phyloP scores from a whole-genome alignment of 2,113 vertebrate genomes.

The Chascanopsetta lugubris region DNA sequence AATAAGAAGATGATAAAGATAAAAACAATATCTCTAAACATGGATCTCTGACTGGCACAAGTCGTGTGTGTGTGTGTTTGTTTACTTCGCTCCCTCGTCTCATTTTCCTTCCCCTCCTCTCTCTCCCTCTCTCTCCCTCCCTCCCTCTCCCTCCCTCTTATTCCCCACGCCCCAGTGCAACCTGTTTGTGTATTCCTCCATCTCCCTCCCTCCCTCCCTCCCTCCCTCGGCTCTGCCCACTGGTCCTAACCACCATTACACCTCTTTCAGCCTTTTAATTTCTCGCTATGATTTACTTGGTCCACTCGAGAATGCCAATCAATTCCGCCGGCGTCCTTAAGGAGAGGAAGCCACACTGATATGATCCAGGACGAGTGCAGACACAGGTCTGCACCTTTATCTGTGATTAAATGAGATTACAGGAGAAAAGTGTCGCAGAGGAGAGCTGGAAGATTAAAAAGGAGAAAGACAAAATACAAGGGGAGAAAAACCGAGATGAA shows the following conservation, averaged over 20 bases:
- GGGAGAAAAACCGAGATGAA: background rate
- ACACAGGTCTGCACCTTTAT: constrained; percentile 13
- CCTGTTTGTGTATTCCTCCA: constrained; percentile 77
- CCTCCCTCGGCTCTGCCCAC: constrained; percentile 35
- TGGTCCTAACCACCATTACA: constrained; percentile 56
- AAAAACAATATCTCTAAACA: background rate
- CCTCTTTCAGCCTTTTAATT: constrained; percentile 58
- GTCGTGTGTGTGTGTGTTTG: constrained; percentile 28
- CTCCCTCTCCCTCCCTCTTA: constrained; percentile 26
- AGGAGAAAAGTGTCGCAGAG: background rate
- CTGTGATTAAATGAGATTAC: constrained; percentile 15
- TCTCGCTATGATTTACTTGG: constrained; percentile 54
- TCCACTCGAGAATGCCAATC: constrained; percentile 61
- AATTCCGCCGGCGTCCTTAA: constrained; percentile 36
- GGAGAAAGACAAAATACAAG: background rate
- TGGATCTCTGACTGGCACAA: constrained; percentile 13
- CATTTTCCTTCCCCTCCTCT: constrained; percentile 50
- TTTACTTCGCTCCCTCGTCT: constrained; percentile 52
- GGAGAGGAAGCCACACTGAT: constrained; percentile 19
- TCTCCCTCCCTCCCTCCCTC: constrained; percentile 29
- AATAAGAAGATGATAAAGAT: constrained; percentile 32
- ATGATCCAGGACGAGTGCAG: background rate
- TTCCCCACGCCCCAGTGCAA: constrained; percentile 73
- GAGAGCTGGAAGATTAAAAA: background rate
- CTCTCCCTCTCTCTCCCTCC: constrained; percentile 22